Evolutionary conservation across 2,797 vertebrate genomes (phyloP).

Genomic region (Yasuhikotakia modesta): DNA sequence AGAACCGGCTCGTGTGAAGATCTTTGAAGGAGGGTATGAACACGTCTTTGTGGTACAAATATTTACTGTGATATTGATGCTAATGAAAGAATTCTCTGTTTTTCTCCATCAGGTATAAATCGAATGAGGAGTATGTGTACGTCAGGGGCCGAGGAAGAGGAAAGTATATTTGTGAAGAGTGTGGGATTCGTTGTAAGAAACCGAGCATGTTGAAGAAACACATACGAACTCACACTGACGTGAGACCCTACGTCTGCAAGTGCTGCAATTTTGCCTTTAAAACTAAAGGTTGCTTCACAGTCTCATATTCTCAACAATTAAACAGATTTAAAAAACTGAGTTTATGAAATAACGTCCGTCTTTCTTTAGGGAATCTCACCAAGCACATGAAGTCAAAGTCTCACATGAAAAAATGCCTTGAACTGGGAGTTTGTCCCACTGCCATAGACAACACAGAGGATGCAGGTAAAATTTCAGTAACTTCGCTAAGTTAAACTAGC

Average conservation of each 20-base stretch:
- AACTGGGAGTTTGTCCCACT: constrained; percentile 93
- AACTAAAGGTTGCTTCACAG: constrained; percentile 88
- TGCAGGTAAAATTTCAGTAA: constrained; percentile 77
- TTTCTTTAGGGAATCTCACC: constrained; percentile 89
- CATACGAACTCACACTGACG: constrained; percentile 96
- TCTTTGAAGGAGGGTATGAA: constrained; percentile 98
- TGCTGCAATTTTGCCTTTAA: constrained; percentile 99
- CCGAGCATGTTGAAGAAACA: constrained; percentile 99
- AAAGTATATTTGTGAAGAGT: constrained; percentile 99
- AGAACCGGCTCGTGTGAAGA: constrained; percentile 94
- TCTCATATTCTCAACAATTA: constrained; percentile 5
- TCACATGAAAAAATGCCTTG: constrained; percentile 99
- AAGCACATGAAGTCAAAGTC: constrained; percentile 99
- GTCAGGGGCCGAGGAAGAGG: constrained; percentile 96
- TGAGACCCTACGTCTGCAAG: constrained; percentile 96
- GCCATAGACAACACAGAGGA: constrained; percentile 92
- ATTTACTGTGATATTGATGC: not conserved
- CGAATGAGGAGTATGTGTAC: constrained; percentile 98
- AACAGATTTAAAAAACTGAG: not conserved
- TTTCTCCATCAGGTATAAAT: constrained; percentile 86
- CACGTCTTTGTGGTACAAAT: constrained; percentile 36
- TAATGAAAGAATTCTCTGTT: constrained; percentile 44
- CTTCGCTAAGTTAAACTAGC: too few species aligned
- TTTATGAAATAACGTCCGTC: constrained; percentile 3
- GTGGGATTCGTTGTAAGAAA: constrained; percentile 98